Percentiles rank a stretch among this genome's conserved stretches.
Evolutionary conservation across 1,140 invertebrate species (phyloP).

Genomic region (Drosophila teissieri): DNA sequence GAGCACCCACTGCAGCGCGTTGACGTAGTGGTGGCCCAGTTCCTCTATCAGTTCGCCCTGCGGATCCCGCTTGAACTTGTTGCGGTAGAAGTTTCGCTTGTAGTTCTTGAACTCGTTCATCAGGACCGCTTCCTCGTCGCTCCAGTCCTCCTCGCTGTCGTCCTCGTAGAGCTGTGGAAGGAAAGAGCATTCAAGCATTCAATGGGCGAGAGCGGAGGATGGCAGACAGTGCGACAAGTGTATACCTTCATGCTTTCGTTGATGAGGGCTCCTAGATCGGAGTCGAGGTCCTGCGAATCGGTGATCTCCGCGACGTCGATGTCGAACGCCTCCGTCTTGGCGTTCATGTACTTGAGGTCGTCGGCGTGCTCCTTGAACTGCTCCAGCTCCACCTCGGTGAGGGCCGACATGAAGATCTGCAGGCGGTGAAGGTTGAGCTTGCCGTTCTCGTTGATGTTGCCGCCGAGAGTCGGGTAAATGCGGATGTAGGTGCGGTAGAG

Average conservation of each 20-base stretch:
- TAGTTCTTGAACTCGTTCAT: slow-evolving; percentile 91
- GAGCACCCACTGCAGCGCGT: slow-evolving; percentile 98
- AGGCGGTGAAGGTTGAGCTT: slow-evolving; percentile 93
- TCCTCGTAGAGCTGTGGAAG: slow-evolving; percentile 48
- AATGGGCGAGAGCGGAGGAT: too few species aligned
- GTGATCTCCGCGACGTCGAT: slow-evolving; percentile 59
- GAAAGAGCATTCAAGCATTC: background rate
- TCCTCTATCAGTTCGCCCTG: slow-evolving; percentile 91
- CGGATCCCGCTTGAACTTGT: slow-evolving; percentile 92
- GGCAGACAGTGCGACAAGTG: too few species aligned
- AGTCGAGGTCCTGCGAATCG: slow-evolving; percentile 72
- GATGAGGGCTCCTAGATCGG: slow-evolving; percentile 70
- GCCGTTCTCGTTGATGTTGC: slow-evolving; percentile 96
- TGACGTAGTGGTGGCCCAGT: slow-evolving; percentile 90
- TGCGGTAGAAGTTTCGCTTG: slow-evolving; percentile 96
- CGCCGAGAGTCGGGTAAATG: slow-evolving; percentile 93
- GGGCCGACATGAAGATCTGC: slow-evolving; percentile 92
- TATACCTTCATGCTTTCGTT: slow-evolving; percentile 65
- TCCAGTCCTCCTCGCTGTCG: slow-evolving; percentile 85
- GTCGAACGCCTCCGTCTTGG: slow-evolving; percentile 87
- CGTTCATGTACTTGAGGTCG: slow-evolving; percentile 94
- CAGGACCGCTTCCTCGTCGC: slow-evolving; percentile 85
- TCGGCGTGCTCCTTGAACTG: slow-evolving; percentile 93
- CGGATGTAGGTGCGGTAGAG: slow-evolving; percentile 95
- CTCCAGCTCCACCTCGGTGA: slow-evolving; percentile 92